Base-by-base conservation (phyloP, 1,140 invertebrate genomes). In the Globodera rostochiensis region DNA sequence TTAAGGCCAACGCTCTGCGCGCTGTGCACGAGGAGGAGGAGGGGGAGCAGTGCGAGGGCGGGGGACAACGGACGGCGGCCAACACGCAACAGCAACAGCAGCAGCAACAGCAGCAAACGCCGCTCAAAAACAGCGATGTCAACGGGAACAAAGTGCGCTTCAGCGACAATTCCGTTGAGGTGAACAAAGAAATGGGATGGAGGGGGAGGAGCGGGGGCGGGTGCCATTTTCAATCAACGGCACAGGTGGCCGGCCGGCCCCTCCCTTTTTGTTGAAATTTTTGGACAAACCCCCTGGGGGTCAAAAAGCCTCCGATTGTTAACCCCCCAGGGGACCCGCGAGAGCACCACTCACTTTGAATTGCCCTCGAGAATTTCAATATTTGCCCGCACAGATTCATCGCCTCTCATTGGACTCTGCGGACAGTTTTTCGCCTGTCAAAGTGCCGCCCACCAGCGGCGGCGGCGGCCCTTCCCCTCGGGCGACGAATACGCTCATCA, bases 131-230 rank as follows among this genome's bases (percentile, higher is more conserved):
- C 25, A 67, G 69, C 19, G 64, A 46, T 71, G n/a, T 8, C 91
- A 93, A 93, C 49, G 92, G 93, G 6, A 94, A 94, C 69, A 95
- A 95, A 91, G 94, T 95, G 60, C 93, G 95, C 76, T 95, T 95
- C 91, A 93, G 94, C 86, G 94, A 95, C 87, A 79, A 85, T 73
- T 83, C 83, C 46, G 82, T 82, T 21, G 77, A 85, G 67, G 82
- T 82, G 19, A 53, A 73, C 25, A 36, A 36, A 36, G 25, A 36
- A n/a, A 75, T 60, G 4, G 36, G n/a, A 2, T 1, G n/a, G 13
- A 2, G n/a, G 13, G 60, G 60, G 60, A 2, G 25, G 25, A n/a
- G n/a, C n/a, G 25, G 0, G 25, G 25, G 2, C 25, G 25, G 2
- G 25, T 36, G 25, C 25, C 25, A 36, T 36, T 36, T 36, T 36